Evolutionary conservation across 2,797 vertebrate species (phyloP), one percentile per base, ranked within the genome.

Genomic region (Coreius guichenoti): DNA sequence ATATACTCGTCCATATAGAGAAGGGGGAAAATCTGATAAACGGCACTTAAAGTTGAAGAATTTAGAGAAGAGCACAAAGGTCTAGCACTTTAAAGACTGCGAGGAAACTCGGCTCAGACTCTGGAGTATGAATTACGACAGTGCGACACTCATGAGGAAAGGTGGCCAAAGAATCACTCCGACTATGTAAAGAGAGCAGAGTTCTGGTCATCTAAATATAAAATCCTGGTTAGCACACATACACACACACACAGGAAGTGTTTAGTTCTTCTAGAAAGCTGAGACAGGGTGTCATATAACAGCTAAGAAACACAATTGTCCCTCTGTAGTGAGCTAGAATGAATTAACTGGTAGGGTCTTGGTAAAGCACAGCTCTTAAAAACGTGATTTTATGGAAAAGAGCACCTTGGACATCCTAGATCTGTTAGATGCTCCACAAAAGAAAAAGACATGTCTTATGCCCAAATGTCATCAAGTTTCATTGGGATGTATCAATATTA

Each of bases 341-440:
- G 76, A 81, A 91, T 91, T 81, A 87, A 92, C 80, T 80, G 89
- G 70, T 51, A 69, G 81, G 89, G 86, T 90, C 79, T 89, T 80
- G 77, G 89, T 36, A 67, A 65, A 69, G 33, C 86, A 90, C 33
- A 17, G 54, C 29, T 61, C 14, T 17, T 26, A 45, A 77, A 77
- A 77, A 43, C 8, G 2, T 0, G n/a, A 43, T 19, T 26, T n/a
- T 26, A 77, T 3, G 1, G 2, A n/a, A 77, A 26, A 43, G 33
- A 78, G 23, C 51, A 23, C 51, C 17, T 21, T 12, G 26, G 45
- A 54, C 29, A 75, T 54, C 29, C 47, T 33, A 75, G 16, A 74
- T 19, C 17, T 51, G 9, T 31, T 31, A 74, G 9, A 51, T 12
- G 26, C 72, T 74, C 26, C 47, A 23, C 73, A 54, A 75, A 54